Base-by-base conservation (phyloP, 2,113 vertebrate species). In the Bucco capensis region DNA sequence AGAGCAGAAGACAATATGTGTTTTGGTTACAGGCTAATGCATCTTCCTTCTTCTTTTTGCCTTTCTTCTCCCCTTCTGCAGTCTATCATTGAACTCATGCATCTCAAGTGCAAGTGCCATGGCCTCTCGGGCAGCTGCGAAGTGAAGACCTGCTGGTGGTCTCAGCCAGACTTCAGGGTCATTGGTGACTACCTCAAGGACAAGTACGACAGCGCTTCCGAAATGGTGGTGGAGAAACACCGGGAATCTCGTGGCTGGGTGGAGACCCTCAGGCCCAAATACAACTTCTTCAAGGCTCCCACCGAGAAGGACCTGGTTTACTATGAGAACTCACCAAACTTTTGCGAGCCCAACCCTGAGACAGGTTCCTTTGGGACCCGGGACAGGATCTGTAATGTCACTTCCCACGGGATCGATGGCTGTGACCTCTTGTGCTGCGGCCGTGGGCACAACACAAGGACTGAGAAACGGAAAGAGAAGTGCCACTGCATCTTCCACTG, bases 81-180 rank as follows among this genome's bases (percentile, higher is more conserved):
- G 98, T 98, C 98, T 5, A 98, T 98, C 27, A 97, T 97, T 13
- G 97, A 97, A 50, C 98, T 98, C 86, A 97, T 98, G 97, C 98
- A 98, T 54, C 97, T 98, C 31, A 98, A 98, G 86, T 98, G 98
- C 89, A 98, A 98, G 83, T 98, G 98, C 46, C 98, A 98, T 1
- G 98, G 98, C 37, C 95, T 98, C 60, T 98, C 98, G 0, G 98
- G 98, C 54, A 98, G 98, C 96, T 98, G 98, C 1, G 98, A 98
- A 56, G 98, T 98, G 72, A 98, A 98, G 94, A 98, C 98, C 9
- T 98, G 98, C 90, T 98, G 98, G 98, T 98, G 98, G 98, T 97
- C 98, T 13, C 98, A 98, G 90, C 98, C 98, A 0, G 98, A 98
- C 92, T 98, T 98, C 95, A 97, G 98, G 38, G 96, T 97, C 82